Conservation (phyloP, 2,113 vertebrate genomes). For the Cephalopholis sonnerati region DNA sequence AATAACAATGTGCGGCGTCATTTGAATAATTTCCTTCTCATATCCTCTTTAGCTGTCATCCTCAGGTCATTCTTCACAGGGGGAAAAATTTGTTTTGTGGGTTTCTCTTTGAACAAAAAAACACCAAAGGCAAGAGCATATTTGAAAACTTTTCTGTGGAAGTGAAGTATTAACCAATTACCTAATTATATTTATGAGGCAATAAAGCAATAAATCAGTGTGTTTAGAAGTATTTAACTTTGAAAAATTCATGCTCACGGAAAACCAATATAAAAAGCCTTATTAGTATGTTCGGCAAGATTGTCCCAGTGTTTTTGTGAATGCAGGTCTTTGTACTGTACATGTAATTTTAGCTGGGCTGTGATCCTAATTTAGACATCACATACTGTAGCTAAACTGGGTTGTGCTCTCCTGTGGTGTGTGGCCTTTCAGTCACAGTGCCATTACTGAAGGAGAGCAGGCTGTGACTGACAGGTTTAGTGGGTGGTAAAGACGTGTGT, state of each 20-base stretch:
- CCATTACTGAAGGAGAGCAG: slow-evolving; percentile 46
- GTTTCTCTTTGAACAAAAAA: slow-evolving; percentile 28
- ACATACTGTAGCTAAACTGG: slow-evolving; percentile 44
- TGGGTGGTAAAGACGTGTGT: slow-evolving; percentile 64
- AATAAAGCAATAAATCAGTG: slow-evolving; percentile 4
- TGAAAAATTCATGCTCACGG: not conserved
- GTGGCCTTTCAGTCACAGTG: slow-evolving; percentile 68
- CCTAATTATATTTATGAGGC: not conserved
- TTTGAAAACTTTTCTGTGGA: not conserved
- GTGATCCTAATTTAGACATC: slow-evolving; percentile 52
- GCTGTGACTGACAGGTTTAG: slow-evolving; percentile 73
- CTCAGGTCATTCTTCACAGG: slow-evolving; percentile 30
- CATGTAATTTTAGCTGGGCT: slow-evolving; percentile 13
- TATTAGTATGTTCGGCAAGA: not conserved
- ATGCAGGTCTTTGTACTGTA: not conserved
- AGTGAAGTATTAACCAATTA: not conserved
- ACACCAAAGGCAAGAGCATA: slow-evolving; percentile 13
- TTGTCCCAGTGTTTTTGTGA: not conserved
- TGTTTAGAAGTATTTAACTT: not conserved
- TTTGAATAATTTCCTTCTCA: slow-evolving; percentile 63
- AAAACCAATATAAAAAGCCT: not conserved
- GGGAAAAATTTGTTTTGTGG: slow-evolving; percentile 18
- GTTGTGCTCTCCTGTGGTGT: slow-evolving; percentile 45
- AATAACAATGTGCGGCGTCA: slow-evolving; percentile 50
- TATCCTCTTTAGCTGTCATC: slow-evolving; percentile 7